These are phyloP conservation scores for Megaceryle alcyon DNA, from an alignment of 2,797 vertebrate species.

Conservation along the genomic window DNA sequence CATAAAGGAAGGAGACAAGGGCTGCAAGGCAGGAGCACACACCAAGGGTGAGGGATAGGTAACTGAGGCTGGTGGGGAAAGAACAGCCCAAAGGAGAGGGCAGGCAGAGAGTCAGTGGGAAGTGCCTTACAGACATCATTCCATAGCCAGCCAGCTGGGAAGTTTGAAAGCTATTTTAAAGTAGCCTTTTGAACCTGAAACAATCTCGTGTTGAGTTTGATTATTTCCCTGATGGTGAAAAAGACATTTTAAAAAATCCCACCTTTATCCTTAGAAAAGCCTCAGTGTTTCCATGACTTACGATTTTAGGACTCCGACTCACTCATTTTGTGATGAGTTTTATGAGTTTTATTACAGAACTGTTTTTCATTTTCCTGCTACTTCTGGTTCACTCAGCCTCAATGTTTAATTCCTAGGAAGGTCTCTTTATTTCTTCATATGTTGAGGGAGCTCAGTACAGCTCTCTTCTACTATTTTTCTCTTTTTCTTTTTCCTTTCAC, in stretches of 20 bases:
- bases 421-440: background rate
- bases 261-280: background rate
- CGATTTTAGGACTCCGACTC: conserved; percentile 40
- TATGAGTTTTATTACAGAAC: background rate
- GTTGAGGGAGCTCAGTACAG: background rate
- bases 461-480: background rate
- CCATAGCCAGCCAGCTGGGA: background rate
- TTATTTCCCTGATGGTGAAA: background rate
- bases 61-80: background rate
- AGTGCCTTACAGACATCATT: background rate
- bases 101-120: background rate
- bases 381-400: background rate
- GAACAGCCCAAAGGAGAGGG: background rate
- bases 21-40: background rate
- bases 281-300: conserved; percentile 33
- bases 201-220: background rate
- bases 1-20: background rate
- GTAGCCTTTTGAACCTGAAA: background rate
- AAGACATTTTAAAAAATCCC: background rate
- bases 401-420: background rate
- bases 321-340: conserved; percentile 14
- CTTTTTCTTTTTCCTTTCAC: no score
- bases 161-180: background rate
- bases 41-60: background rate
- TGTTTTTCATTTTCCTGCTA: background rate